These are phyloP conservation scores for Heloderma charlesbogerti DNA, from an alignment of 2,113 vertebrate species.

Conservation along the genomic window DNA sequence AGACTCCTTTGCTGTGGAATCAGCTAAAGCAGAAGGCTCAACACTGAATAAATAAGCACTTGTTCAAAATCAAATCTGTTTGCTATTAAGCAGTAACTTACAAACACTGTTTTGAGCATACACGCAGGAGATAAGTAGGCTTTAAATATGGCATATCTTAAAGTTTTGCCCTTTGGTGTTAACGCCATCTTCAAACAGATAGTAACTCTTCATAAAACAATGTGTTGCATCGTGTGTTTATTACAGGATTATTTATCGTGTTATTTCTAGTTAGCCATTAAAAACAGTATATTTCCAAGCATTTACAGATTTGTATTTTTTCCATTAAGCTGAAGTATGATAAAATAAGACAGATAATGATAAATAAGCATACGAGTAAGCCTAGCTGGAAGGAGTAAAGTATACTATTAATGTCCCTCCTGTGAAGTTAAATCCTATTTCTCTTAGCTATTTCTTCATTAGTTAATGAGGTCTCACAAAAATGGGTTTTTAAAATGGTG, in stretches of 20 bases:
- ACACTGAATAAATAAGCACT: conserved; percentile 27
- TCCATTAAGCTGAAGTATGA: conserved; percentile 72
- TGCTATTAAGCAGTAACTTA: conserved; percentile 50
- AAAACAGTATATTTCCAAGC: conserved; percentile 69
- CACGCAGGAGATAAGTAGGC: conserved; percentile 38
- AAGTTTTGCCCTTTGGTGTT: conserved; percentile 52
- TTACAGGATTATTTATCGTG: conserved; percentile 71
- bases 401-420: conserved; percentile 69
- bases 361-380: conserved; percentile 74
- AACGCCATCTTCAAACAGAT: conserved; percentile 63
- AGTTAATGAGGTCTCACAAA: conserved; percentile 77
- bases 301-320: conserved; percentile 71
- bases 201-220: conserved; percentile 43
- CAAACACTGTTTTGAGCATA: conserved; percentile 50
- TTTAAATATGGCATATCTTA: conserved; percentile 54
- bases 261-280: conserved; percentile 68
- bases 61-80: conserved; percentile 47
- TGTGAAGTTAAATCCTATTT: conserved; percentile 80
- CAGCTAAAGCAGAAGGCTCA: conserved; percentile 8
- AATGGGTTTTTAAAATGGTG: conserved; percentile 65
- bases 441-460: conserved; percentile 81
- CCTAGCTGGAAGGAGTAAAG: conserved; percentile 74
- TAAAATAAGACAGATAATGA: conserved; percentile 79
- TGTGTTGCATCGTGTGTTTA: conserved; percentile 57
- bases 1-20: conserved; percentile 27